A percentile compares a stretch with the other conserved stretches of the same genome.
These are phyloP conservation scores for Trichogramma dendrolimi DNA, from an alignment of 2,888 invertebrate species.

Conservation along the genomic window DNA sequence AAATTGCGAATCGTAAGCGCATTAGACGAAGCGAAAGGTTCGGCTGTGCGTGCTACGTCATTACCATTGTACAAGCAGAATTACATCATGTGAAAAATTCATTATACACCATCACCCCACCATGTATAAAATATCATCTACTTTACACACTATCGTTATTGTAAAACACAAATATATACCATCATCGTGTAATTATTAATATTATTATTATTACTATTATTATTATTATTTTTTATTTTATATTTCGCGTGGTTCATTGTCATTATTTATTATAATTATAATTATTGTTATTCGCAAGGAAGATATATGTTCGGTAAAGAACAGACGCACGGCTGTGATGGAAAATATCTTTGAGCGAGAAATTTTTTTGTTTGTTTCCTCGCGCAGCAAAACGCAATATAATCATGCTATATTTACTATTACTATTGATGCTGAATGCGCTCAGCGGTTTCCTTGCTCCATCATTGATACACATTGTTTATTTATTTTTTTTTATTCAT, in stretches of 20 bases:
- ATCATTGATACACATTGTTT: too few species aligned
- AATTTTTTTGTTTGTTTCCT: background rate
- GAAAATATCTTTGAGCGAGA: background rate
- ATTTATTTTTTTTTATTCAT: background rate
- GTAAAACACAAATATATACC: too few species aligned
- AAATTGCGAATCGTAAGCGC: constrained; percentile 3
- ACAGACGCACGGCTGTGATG: background rate
- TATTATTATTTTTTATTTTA: too few species aligned
- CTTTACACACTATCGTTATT: background rate
- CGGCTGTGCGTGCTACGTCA: background rate
- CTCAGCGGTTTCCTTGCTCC: too few species aligned
- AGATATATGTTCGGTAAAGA: constrained; percentile 1
- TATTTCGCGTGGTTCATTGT: too few species aligned
- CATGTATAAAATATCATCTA: background rate
- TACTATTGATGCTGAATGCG: too few species aligned
- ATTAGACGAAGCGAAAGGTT: background rate
- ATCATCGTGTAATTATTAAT: too few species aligned
- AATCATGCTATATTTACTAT: too few species aligned
- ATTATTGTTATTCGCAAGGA: background rate
- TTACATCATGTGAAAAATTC: too few species aligned
- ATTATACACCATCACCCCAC: background rate
- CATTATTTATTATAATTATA: too few species aligned
- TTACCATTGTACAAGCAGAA: background rate
- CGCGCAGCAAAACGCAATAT: too few species aligned
- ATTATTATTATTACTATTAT: too few species aligned